Evolutionary conservation across 2,113 vertebrate species (phyloP), one percentile per base, ranked within the genome.

Genomic region (Callaeas wilsoni): DNA sequence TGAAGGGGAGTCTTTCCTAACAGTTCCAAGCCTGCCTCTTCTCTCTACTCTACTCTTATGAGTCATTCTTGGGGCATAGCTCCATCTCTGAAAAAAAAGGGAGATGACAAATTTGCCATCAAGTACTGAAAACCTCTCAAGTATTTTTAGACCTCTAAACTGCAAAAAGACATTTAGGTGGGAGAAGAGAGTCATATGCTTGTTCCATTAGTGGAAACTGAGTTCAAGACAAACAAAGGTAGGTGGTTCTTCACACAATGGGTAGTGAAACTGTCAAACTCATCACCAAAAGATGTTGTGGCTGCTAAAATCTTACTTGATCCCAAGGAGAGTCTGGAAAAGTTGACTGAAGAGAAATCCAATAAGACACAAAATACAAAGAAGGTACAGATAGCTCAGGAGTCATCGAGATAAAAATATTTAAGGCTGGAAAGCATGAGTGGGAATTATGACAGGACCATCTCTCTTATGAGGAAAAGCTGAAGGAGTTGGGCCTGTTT

Each of bases 141-240:
- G 60, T 78, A 91, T 93, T 94, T 78, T 89, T 86, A 92, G 80
- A 86, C 60, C 26, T 77, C 63, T 89, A 93, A 55, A 52, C 73
- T 67, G 63, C 55, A 95, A 84, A 93, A 90, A 84, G 73, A 57
- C 3, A 42, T 68, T 84, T 87, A 82, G 64, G 53, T 78, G 62
- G 64, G 65, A 93, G 78, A 84, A 63, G 20, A 93, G 70, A 94
- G 21, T 57, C 64, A 78, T 67, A 52, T 78, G 69, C 44, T 94
- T 71, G 64, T 91, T 95, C 60, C 62, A 73, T 90, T 90, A 84
- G 76, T 84, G 37, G 55, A 90, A 95, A 95, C 6, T 37, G 68
- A 60, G 44, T 78, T 94, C 93, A 94, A 90, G 81, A 94, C 84
- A 93, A 93, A 95, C 71, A 95, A 92, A 92, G 60, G 73, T 92